A percentile compares a stretch with the other conserved stretches of the same genome.
phyloP scores from a whole-genome alignment of 2,113 vertebrate species.

The Pteruthius melanotis region DNA sequence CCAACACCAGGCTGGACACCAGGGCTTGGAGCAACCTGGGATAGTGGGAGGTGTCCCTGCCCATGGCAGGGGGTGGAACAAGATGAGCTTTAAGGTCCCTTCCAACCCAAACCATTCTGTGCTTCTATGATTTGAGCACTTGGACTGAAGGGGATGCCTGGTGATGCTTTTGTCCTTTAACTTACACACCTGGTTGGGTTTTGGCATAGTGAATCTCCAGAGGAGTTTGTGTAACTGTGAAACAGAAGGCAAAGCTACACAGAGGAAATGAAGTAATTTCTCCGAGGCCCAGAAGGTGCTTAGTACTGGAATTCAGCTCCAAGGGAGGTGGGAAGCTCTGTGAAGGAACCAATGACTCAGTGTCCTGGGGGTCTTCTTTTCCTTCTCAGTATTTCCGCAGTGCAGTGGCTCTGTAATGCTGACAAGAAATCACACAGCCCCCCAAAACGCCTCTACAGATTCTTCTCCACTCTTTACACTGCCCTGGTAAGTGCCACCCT shows the following conservation, averaged over 20 bases:
- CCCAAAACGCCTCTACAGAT: conserved; percentile 84
- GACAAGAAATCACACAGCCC: conserved; percentile 91
- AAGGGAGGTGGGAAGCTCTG: not conserved
- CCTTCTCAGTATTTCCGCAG: conserved; percentile 86
- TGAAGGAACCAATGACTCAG: not conserved
- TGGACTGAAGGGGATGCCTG: not conserved
- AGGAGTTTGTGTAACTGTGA: not conserved
- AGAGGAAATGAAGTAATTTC: not conserved
- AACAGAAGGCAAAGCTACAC: not conserved
- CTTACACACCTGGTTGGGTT: not conserved
- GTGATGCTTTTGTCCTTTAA: not conserved
- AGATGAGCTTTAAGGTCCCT: not conserved
- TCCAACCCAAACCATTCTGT: not conserved
- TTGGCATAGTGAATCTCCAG: not conserved
- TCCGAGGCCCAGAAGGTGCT: not conserved
- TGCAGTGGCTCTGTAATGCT: conserved; percentile 97
- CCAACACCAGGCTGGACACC: not conserved
- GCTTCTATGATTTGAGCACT: not conserved
- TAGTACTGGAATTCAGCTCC: not conserved
- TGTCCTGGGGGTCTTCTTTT: not conserved
- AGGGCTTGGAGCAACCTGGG: rapidly evolving
- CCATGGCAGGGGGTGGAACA: not conserved
- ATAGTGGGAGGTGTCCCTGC: rapidly evolving
- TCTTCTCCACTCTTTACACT: conserved; percentile 91
- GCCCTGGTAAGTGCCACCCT: conserved; percentile 76